These are phyloP conservation scores for Drosophila antonietae DNA, from an alignment of 2,888 invertebrate genomes.

Conservation along the genomic window DNA sequence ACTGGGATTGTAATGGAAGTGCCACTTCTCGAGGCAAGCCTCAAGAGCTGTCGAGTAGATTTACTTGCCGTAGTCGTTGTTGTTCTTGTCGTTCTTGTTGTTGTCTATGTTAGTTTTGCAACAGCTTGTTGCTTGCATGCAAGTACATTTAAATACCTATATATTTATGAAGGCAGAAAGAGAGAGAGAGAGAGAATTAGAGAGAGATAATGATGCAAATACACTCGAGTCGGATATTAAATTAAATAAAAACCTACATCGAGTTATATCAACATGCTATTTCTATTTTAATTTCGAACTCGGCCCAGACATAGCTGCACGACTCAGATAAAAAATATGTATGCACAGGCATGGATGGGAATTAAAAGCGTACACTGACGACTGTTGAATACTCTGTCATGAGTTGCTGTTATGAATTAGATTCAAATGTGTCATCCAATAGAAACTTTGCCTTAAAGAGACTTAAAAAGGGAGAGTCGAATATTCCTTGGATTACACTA, in stretches of 20 bases:
- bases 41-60: constrained; percentile 42
- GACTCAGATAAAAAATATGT: constrained; percentile 71
- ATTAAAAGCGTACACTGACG: background rate
- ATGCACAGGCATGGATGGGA: constrained; percentile 23
- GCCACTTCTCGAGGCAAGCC: constrained; percentile 37
- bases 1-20: constrained; percentile 40
- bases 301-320: constrained; percentile 67
- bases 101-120: constrained; percentile 35
- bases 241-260: constrained; percentile 72
- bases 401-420: background rate
- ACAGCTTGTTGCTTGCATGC: constrained; percentile 36
- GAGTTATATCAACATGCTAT: constrained; percentile 70
- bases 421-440: no score
- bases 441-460: no score
- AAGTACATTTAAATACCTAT: constrained; percentile 64
- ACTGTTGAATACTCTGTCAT: constrained; percentile 3
- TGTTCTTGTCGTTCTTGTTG: background rate
- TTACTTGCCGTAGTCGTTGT: constrained; percentile 6
- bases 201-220: constrained; percentile 3
- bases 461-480: background rate
- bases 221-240: constrained; percentile 53
- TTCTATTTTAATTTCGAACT: constrained; percentile 75
- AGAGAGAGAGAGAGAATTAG: background rate
- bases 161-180: constrained; percentile 41
- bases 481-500: constrained; percentile 16